Conservation (phyloP, 2,888 invertebrate species). For the Orchestes rusci region DNA sequence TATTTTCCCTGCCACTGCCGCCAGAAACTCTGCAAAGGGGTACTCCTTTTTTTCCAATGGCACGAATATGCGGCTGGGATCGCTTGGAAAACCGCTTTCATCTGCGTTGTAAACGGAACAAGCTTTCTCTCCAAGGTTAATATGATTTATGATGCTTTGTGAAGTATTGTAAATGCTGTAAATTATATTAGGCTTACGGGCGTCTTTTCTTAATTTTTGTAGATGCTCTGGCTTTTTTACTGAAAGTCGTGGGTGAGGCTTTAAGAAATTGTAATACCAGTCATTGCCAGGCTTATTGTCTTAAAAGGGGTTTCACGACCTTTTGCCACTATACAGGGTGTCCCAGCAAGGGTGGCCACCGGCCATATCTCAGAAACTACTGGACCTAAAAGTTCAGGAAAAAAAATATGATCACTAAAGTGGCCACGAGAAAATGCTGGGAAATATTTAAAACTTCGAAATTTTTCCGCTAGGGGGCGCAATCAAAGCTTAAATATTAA, state of each 20-base stretch:
- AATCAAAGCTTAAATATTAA: no score
- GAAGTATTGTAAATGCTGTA: neutral
- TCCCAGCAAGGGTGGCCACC: no score
- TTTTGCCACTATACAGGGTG: no score
- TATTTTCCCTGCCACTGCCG: slow-evolving; percentile 29
- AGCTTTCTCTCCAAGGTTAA: slow-evolving; percentile 6
- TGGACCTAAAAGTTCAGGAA: no score
- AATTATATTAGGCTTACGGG: slow-evolving; percentile 27
- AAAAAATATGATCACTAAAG: no score
- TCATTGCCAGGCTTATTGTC: slow-evolving; percentile 28
- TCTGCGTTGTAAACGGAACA: slow-evolving; percentile 28
- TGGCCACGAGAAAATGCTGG: no score
- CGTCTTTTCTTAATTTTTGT: slow-evolving; percentile 10
- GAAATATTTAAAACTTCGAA: no score
- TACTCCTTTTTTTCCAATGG: slow-evolving; percentile 28
- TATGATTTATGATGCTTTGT: slow-evolving; percentile 1
- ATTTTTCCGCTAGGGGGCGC: no score
- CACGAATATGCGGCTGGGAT: slow-evolving; percentile 27
- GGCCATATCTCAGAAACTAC: no score
- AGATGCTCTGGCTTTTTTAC: slow-evolving; percentile 12
- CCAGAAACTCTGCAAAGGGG: slow-evolving; percentile 26
- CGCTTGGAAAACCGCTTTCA: slow-evolving; percentile 28
- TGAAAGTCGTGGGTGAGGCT: slow-evolving; percentile 22
- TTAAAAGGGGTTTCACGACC: slow-evolving; percentile 27
- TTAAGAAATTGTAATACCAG: slow-evolving; percentile 27